Percentiles rank a stretch among this genome's conserved stretches.
Conservation (phyloP, 1,140 invertebrate genomes). For the Lordiphosa clarofinis region DNA sequence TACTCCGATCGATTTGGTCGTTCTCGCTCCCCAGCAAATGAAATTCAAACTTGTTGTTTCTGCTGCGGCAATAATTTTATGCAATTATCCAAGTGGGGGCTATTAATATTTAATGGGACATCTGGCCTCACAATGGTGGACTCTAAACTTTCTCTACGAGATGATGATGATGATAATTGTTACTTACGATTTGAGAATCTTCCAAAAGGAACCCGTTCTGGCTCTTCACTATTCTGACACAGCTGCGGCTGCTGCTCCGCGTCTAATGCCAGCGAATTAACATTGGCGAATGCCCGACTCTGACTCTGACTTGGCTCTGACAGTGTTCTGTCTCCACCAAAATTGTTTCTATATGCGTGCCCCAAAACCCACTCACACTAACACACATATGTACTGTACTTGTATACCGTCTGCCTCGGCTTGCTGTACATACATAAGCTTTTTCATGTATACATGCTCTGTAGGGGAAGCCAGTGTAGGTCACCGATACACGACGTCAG, state of each 20-base stretch:
- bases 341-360: conserved; percentile 45
- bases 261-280: conserved; percentile 71
- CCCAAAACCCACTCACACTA: conserved; percentile 4
- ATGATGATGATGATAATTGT: conserved; percentile 3
- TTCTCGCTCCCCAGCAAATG: not conserved
- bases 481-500: conserved; percentile 48
- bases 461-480: conserved; percentile 59
- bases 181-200: conserved; percentile 8
- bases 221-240: not conserved
- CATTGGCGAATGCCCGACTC: conserved; percentile 68
- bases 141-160: conserved; percentile 17
- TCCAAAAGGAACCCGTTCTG: conserved; percentile 7
- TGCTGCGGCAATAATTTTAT: conserved; percentile 36
- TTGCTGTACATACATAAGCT: conserved; percentile 22
- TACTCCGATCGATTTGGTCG: conserved; percentile 24
- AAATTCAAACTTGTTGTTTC: conserved; percentile 1
- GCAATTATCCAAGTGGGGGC: conserved; percentile 38
- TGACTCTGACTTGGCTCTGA: conserved; percentile 46
- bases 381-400: conserved; percentile 21
- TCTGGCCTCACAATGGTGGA: conserved; percentile 26
- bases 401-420: conserved; percentile 5
- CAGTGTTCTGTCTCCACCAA: conserved; percentile 39
- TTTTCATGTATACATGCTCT: conserved; percentile 22
- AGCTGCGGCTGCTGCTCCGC: conserved; percentile 24
- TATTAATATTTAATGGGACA: conserved; percentile 47